phyloP scores from a whole-genome alignment of 2,888 invertebrate species.

The Xestia c-nigrum region DNA sequence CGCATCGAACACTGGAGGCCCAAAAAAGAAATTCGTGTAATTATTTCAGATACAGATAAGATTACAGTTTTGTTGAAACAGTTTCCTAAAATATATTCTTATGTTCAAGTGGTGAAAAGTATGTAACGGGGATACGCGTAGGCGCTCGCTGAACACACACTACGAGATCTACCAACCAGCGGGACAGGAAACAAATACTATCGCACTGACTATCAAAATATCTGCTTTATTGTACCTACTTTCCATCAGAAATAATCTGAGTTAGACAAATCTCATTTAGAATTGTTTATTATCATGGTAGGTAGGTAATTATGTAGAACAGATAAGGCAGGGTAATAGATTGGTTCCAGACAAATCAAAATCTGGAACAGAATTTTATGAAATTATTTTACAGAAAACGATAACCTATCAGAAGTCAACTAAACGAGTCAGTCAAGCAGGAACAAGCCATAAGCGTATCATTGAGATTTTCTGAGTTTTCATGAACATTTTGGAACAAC shows the following conservation, averaged over 20 bases:
- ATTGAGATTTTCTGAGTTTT: background rate
- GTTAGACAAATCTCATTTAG: background rate
- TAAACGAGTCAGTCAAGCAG: background rate
- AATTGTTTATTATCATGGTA: background rate
- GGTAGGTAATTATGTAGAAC: background rate
- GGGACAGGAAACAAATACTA: slow-evolving; percentile 52
- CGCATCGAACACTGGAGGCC: background rate
- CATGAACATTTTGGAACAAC: background rate
- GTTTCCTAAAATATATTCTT: slow-evolving; percentile 65
- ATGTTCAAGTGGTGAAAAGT: slow-evolving; percentile 62
- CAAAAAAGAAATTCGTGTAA: slow-evolving; percentile 23
- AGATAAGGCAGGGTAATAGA: background rate
- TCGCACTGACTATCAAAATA: slow-evolving; percentile 48
- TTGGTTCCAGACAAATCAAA: background rate
- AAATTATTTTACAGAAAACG: background rate
- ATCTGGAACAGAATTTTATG: background rate
- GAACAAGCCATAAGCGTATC: too few species aligned
- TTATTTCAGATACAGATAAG: slow-evolving; percentile 53
- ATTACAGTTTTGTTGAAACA: slow-evolving; percentile 58
- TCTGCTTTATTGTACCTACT: slow-evolving; percentile 28
- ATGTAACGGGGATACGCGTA: slow-evolving; percentile 57
- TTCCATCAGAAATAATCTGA: background rate
- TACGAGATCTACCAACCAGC: slow-evolving; percentile 38
- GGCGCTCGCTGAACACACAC: slow-evolving; percentile 60
- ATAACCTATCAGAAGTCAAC: background rate